Conservation (phyloP, 2,797 vertebrate genomes). For the Hephaestus fuliginosus region DNA sequence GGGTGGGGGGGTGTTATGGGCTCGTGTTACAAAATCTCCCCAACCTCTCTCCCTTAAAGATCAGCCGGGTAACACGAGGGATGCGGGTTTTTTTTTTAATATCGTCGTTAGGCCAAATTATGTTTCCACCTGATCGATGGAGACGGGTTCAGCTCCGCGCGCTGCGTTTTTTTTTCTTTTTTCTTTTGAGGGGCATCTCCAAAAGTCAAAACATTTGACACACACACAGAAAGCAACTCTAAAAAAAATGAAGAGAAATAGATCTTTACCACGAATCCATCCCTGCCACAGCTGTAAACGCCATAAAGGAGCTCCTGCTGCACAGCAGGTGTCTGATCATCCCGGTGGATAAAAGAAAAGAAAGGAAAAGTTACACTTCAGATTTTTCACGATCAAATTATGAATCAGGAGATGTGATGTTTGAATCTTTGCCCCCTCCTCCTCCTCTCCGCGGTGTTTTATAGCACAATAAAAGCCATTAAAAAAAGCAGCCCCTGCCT, state of each 20-base stretch:
- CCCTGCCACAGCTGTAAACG: neutral
- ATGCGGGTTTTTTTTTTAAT: conserved; percentile 58
- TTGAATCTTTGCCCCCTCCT: neutral
- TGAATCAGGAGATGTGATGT: conserved; percentile 9
- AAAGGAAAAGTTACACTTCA: neutral
- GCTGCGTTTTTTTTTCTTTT: conserved; percentile 16
- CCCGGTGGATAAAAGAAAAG: conserved; percentile 9
- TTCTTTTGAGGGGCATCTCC: conserved; percentile 12
- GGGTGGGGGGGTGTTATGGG: conserved; percentile 67
- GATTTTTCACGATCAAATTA: neutral
- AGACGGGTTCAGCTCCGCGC: conserved; percentile 57
- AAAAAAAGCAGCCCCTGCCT: conserved; percentile 48
- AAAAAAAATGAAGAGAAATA: neutral
- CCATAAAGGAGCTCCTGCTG: neutral
- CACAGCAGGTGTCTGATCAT: conserved; percentile 61
- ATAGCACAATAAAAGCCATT: neutral
- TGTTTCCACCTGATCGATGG: conserved; percentile 77
- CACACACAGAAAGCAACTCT: neutral
- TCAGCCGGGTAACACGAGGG: conserved; percentile 74
- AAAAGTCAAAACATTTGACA: conserved; percentile 32
- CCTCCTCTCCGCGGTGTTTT: neutral
- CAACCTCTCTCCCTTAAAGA: conserved; percentile 66
- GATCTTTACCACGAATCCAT: neutral
- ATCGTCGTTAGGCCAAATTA: conserved; percentile 76
- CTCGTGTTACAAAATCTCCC: conserved; percentile 69